Conservation (phyloP, 2,888 invertebrate genomes). For the Lasioglossum calceatum region DNA sequence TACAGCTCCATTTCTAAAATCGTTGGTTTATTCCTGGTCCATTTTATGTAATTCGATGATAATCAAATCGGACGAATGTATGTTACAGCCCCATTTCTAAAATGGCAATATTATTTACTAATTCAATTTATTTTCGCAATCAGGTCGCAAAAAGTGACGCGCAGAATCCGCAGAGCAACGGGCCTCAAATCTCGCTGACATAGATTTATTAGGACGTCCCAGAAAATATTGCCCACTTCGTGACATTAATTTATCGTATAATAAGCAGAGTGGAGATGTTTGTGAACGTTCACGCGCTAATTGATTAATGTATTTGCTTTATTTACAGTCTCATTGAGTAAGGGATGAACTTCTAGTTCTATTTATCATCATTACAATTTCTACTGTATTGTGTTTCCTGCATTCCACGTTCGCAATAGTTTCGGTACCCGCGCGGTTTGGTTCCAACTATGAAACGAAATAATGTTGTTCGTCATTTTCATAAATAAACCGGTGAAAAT, state of each 20-base stretch:
- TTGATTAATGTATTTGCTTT: constrained; percentile 6
- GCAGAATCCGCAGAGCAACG: neutral
- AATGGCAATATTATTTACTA: neutral
- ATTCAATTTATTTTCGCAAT: neutral
- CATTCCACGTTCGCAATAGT: neutral
- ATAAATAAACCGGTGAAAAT: neutral
- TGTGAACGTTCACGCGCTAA: neutral
- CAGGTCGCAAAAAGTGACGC: neutral
- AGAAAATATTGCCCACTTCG: constrained; percentile 7
- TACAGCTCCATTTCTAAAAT: too few species aligned
- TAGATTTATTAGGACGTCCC: neutral
- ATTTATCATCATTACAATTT: constrained; percentile 5
- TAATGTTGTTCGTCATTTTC: neutral
- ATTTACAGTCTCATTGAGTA: neutral
- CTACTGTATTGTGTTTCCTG: neutral
- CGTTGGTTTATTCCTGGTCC: too few species aligned
- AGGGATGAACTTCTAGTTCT: neutral
- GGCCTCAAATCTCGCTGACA: neutral
- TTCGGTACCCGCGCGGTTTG: neutral
- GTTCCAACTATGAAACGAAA: neutral
- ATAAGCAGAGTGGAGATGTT: constrained; percentile 2
- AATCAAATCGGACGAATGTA: neutral
- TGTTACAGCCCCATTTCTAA: too few species aligned
- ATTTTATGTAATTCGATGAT: neutral
- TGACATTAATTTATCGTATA: constrained; percentile 4